phyloP scores from a whole-genome alignment of 2,113 vertebrate genomes.

The Etheostoma spectabile region DNA sequence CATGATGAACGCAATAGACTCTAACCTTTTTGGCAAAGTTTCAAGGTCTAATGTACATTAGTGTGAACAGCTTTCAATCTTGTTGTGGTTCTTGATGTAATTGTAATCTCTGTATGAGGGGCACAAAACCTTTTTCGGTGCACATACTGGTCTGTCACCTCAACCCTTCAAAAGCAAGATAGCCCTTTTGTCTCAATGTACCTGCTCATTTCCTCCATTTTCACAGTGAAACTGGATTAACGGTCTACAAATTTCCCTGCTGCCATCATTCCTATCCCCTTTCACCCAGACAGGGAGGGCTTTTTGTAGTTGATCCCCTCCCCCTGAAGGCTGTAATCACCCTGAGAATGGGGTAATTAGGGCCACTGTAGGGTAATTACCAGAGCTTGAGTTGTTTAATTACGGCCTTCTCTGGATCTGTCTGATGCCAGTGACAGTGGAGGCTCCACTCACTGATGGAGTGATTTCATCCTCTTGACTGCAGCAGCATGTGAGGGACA shows the following conservation, averaged over 20 bases:
- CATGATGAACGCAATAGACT: conserved; percentile 51
- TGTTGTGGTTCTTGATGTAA: conserved; percentile 24
- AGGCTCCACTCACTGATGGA: conserved; percentile 71
- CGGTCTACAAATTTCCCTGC: conserved; percentile 36
- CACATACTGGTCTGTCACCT: background rate
- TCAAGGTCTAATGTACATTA: conserved; percentile 58
- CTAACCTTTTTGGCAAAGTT: conserved; percentile 65
- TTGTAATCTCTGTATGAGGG: conserved; percentile 23
- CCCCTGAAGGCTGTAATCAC: conserved; percentile 79
- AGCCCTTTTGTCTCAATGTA: conserved; percentile 39
- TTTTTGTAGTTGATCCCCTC: conserved; percentile 70
- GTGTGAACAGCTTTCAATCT: conserved; percentile 31
- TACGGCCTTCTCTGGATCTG: conserved; percentile 79
- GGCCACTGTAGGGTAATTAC: conserved; percentile 85
- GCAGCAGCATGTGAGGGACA: conserved; percentile 52
- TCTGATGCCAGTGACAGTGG: conserved; percentile 77
- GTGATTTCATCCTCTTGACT: conserved; percentile 78
- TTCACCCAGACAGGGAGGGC: conserved; percentile 45
- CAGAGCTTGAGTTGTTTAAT: conserved; percentile 86
- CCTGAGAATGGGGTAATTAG: conserved; percentile 85
- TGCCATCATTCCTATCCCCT: conserved; percentile 34
- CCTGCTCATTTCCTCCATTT: conserved; percentile 62
- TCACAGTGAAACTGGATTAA: conserved; percentile 43
- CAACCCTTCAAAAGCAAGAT: conserved; percentile 3
- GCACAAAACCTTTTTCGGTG: conserved; percentile 13